These are phyloP conservation scores for Orbicella faveolata DNA, from an alignment of 64 coral and sea anemone genomes.

Conservation along the genomic window DNA sequence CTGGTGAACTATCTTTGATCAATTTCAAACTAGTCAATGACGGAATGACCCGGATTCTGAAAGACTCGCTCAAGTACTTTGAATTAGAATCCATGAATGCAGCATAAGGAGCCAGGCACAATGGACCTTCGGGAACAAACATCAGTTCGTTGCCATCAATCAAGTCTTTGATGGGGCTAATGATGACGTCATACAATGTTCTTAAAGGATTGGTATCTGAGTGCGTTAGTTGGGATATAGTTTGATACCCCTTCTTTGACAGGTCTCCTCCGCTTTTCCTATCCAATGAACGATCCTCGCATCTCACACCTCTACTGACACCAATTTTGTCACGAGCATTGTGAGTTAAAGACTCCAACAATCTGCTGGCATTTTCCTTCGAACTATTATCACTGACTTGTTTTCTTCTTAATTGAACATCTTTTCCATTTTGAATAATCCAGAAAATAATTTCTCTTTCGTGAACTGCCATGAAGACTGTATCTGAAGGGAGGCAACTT, in stretches of 20 bases:
- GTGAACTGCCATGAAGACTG: too few relatives aligned
- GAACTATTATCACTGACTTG: too few relatives aligned
- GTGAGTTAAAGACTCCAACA: too few relatives aligned
- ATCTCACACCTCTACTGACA: too few relatives aligned
- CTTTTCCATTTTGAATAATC: too few relatives aligned
- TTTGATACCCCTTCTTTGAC: not conserved
- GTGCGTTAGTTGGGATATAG: not conserved
- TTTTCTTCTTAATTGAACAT: too few relatives aligned
- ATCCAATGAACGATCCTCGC: too few relatives aligned
- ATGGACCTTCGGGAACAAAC: slow-evolving; percentile 1
- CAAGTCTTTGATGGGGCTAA: not conserved
- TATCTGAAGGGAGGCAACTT: too few relatives aligned
- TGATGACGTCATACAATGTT: not conserved
- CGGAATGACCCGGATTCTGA: slow-evolving; percentile 8
- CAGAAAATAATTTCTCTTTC: too few relatives aligned
- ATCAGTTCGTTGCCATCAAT: not conserved
- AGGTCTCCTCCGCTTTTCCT: too few relatives aligned
- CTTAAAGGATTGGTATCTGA: not conserved
- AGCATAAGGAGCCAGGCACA: slow-evolving; percentile 30
- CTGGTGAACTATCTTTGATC: not conserved
- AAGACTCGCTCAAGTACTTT: slow-evolving; percentile 13
- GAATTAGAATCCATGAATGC: slow-evolving; percentile 17
- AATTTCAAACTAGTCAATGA: slow-evolving; percentile 13
- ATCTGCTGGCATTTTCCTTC: too few relatives aligned
- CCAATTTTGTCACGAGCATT: too few relatives aligned